A percentile compares a stretch with the other conserved stretches of the same genome.
Evolutionary conservation across 2,113 vertebrate species (phyloP).

Genomic region (Brienomyrus brachyistius): DNA sequence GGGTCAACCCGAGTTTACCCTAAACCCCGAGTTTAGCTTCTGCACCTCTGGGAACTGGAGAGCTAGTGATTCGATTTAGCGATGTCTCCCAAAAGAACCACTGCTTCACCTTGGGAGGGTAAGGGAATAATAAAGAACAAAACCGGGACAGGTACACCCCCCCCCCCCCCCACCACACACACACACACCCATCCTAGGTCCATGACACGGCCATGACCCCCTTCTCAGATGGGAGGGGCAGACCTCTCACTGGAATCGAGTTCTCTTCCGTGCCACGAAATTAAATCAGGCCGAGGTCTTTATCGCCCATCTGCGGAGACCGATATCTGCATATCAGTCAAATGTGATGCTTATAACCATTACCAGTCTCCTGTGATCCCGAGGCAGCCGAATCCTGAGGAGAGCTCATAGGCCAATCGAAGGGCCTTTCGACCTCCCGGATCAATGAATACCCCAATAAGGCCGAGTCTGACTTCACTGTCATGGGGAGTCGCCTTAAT

Average conservation of each 20-base stretch:
- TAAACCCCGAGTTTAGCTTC: not conserved
- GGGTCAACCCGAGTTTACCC: not conserved
- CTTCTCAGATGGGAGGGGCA: not conserved
- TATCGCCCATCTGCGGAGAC: slow-evolving; percentile 16
- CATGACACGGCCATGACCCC: slow-evolving; percentile 37
- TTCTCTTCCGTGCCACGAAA: not conserved
- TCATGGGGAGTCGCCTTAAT: not conserved
- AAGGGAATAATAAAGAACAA: not conserved
- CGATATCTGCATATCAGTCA: slow-evolving; percentile 24
- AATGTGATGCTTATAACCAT: slow-evolving; percentile 29
- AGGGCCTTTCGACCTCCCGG: not conserved
- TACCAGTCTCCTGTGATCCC: slow-evolving; percentile 17
- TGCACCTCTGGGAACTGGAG: not conserved
- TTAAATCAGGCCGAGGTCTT: slow-evolving; percentile 21
- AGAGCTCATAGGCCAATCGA: not conserved
- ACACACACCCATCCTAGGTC: not conserved
- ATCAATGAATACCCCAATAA: not conserved
- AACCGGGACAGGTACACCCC: not conserved
- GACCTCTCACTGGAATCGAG: not conserved
- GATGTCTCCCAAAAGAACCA: not conserved
- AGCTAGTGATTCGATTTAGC: not conserved
- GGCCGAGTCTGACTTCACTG: not conserved
- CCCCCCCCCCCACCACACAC: not conserved
- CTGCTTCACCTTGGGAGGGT: not conserved
- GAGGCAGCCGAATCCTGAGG: not conserved